A percentile compares a stretch with the other conserved stretches of the same genome.
Evolutionary conservation across 2,888 invertebrate species (phyloP).

Genomic region (Drosophila ezoana): DNA sequence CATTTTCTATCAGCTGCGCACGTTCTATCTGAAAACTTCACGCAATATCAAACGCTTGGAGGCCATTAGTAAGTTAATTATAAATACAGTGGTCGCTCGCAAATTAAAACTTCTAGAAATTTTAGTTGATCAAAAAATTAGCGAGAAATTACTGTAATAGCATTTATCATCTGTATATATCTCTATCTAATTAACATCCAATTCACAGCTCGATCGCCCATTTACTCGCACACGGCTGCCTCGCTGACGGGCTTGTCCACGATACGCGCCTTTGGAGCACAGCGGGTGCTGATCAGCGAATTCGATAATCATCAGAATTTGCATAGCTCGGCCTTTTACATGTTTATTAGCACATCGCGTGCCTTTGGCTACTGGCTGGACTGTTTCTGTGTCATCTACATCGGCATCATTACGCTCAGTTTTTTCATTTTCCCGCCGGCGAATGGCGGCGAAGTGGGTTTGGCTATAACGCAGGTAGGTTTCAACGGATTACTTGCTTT

Average conservation of each 20-base stretch:
- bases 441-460: slow-evolving; percentile 90
- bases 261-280: slow-evolving; percentile 94
- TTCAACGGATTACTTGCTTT: no score
- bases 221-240: slow-evolving; percentile 96
- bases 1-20: slow-evolving; percentile 91
- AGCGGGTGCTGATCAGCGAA: slow-evolving; percentile 90
- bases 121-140: background rate
- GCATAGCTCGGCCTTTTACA: slow-evolving; percentile 96
- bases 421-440: slow-evolving; percentile 90
- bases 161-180: background rate
- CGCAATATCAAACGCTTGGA: slow-evolving; percentile 92
- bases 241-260: slow-evolving; percentile 96
- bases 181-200: slow-evolving; percentile 3
- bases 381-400: slow-evolving; percentile 94
- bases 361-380: slow-evolving; percentile 98
- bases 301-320: slow-evolving; percentile 93
- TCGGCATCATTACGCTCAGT: slow-evolving; percentile 93
- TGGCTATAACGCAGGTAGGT: slow-evolving; percentile 92
- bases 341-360: slow-evolving; percentile 94
- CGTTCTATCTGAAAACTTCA: slow-evolving; percentile 92
- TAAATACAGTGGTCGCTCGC: background rate
- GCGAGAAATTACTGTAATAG: background rate
- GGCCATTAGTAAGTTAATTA: slow-evolving; percentile 89
- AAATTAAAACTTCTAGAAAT: background rate
- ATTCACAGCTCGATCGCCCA: slow-evolving; percentile 92